Evolutionary conservation across 2,797 vertebrate species (phyloP).

Genomic region (Coendou prehensilis): DNA sequence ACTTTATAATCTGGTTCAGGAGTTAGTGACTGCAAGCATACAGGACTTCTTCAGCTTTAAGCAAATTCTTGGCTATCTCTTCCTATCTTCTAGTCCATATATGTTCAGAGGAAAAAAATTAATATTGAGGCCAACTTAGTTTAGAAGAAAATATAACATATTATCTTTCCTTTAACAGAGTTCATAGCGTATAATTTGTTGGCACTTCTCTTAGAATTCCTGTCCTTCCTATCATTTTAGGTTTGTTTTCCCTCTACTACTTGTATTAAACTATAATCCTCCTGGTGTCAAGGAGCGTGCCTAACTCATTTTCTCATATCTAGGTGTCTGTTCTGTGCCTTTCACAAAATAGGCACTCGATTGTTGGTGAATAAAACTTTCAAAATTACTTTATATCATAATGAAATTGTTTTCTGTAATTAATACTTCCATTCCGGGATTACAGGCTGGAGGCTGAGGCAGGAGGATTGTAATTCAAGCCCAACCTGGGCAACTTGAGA

Average conservation of each 20-base stretch:
- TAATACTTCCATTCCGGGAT: neutral
- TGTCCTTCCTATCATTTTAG: neutral
- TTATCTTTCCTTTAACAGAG: neutral
- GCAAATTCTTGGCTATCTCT: neutral
- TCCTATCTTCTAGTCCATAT: neutral
- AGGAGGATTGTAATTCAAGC: neutral
- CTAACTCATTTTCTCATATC: constrained; percentile 46
- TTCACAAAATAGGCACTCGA: constrained; percentile 35
- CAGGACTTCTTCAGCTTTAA: neutral
- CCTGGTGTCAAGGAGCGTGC: neutral
- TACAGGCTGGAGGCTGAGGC: neutral
- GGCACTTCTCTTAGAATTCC: neutral
- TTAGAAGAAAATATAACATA: neutral
- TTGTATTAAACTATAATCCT: neutral
- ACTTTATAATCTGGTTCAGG: neutral
- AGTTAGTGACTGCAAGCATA: neutral
- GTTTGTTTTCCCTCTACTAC: constrained; percentile 27
- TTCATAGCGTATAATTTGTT: neutral
- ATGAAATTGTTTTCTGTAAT: constrained; percentile 41
- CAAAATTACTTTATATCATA: constrained; percentile 6
- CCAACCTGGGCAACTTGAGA: neutral
- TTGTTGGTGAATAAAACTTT: constrained; percentile 17
- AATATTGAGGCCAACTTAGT: constrained; percentile 31
- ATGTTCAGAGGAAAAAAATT: constrained; percentile 30
- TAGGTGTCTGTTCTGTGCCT: neutral